Base-by-base conservation (phyloP, 2,113 vertebrate genomes). In the Cyrtonyx montezumae region DNA sequence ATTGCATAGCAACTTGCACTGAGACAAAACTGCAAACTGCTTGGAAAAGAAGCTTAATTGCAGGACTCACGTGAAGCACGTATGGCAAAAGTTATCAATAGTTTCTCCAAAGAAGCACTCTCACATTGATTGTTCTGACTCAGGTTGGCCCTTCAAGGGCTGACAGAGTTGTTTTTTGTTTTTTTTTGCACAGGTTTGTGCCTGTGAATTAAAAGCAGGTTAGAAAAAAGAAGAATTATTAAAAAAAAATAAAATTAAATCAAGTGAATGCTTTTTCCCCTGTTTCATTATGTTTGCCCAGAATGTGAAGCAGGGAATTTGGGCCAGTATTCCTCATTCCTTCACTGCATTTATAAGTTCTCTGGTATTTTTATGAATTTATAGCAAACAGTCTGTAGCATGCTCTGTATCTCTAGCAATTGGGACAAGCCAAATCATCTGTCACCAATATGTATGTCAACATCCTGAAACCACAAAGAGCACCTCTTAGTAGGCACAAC, bases 301-400 rank as follows among this genome's bases (percentile, higher is more conserved):
- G 65, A 65, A 46, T 42, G 36, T 18, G 77, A 89, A 77, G 40
- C 22, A 58, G 65, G 30, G 45, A 45, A n/a, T 88, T 76, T 3
- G 28, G 34, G 30, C 40, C 59, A 61, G 14, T 62, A 42, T 59
- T 82, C 30, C 62, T 89, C 61, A 20, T 94, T 82, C 40, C 55
- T 91, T 91, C 45, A 8, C 63, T 46, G 8, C 34, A 2, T 90
- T 92, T 95, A 19, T 34, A 68, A 71, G 36, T 70, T 90, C 79
- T 86, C 53, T 71, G 76, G 65, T 88, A 71, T 92, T 94, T 94
- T 91, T 71, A 79, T 92, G 23, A 58, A 80, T 86, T 88, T 86
- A 42, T 81, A 49, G 76, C 76, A 79, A 89, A 70, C 59, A 42
- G 36, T 48, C 82, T 74, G 30, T 84, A 63, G 46, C 26, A 66